Conservation (phyloP, 2,113 vertebrate species). For the Todiramphus saurophagus region DNA sequence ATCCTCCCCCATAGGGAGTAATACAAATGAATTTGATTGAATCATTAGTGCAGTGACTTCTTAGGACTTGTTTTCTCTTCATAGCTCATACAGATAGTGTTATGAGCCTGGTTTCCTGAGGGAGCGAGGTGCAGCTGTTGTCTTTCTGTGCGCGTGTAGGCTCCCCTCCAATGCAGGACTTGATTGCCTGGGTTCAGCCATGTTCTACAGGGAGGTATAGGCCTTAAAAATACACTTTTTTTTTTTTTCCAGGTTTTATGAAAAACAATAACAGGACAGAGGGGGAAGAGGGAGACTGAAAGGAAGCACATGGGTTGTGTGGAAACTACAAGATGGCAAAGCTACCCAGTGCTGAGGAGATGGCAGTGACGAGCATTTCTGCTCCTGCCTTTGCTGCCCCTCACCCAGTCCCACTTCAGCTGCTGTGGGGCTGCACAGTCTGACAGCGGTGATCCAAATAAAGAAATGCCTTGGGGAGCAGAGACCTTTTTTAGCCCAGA, state of each 20-base stretch:
- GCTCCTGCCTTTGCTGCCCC: neutral
- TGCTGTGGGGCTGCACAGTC: accelerated
- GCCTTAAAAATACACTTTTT: neutral
- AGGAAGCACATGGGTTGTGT: neutral
- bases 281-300: neutral
- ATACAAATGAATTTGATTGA: neutral
- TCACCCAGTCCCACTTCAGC: neutral
- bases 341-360: neutral
- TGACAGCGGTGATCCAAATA: neutral
- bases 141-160: neutral
- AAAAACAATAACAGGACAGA: neutral
- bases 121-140: neutral
- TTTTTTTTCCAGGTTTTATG: neutral
- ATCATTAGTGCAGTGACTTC: neutral
- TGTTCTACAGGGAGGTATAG: neutral
- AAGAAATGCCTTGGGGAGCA: neutral
- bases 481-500: neutral
- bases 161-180: neutral
- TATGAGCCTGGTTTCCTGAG: neutral
- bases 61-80: neutral
- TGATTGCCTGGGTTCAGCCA: neutral
- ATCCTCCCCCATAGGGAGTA: neutral
- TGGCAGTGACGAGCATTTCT: neutral
- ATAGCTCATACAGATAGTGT: neutral
- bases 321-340: neutral